Base-by-base conservation (phyloP, 2,888 invertebrate species). In the Artemia sinica region DNA sequence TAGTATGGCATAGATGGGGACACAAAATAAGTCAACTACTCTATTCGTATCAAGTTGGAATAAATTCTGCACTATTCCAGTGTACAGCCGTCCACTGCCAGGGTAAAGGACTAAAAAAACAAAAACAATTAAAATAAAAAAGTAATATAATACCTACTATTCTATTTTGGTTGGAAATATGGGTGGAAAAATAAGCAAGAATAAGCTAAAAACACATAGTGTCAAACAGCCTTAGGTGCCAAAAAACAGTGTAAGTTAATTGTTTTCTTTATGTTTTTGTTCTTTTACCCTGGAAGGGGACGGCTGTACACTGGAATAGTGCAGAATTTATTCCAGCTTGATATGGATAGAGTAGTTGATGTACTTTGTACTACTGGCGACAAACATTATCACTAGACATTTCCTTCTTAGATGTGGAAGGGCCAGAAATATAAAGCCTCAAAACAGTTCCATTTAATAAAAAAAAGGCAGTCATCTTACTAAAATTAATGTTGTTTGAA, bases 21-120 rank as follows among this genome's bases (percentile, higher is more conserved):
- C 63, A 28, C 63, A 58, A 28, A 58, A 58, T 8, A 58, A 11
- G 11, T 58, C 63, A 28, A 58, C 28, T n/a, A 58, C n/a, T n/a
- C n/a, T n/a, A 10, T 58, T 58, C 63, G 10, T 11, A 8, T 58
- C 63, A 18, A 58, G 14, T 6, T 41, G 41, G 41, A 41, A 41
- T 41, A 41, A 41, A 41, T 41, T 41, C 6, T 41, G 41, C 1
- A 28, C 28, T 28, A 10, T 58, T 18, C 11, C 63, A 1, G n/a
- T 28, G 11, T 18, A 58, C 9, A 58, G 63, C 28, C 9, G 10
- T 9, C 63, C 63, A 28, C 10, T 58, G 14, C 63, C 63, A 18
- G 63, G 63, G 10, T 58, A 58, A 28, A 58, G 63, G n/a, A 58
- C 63, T 58, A 58, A 58, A 58, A 58, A 18, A 18, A 18, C 18